Conservation (phyloP, 2,113 vertebrate genomes). For the Micromys minutus region DNA sequence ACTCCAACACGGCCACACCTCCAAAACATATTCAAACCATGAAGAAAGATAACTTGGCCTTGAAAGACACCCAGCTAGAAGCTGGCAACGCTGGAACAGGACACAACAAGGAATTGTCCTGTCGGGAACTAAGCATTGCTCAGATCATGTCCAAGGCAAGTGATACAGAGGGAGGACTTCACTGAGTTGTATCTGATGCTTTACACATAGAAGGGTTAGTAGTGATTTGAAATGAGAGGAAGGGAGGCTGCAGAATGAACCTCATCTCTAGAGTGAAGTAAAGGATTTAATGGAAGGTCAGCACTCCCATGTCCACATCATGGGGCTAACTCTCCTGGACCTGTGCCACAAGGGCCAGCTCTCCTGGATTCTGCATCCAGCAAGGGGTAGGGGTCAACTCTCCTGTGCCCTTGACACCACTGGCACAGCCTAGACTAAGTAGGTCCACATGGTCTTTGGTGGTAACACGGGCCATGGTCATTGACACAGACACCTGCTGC, state of each 20-base stretch:
- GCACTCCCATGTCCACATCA: too few species aligned
- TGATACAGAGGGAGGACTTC: accelerated
- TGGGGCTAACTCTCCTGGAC: too few species aligned
- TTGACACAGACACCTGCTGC: too few species aligned
- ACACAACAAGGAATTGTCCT: neutral
- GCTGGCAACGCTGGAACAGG: neutral
- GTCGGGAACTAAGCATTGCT: accelerated
- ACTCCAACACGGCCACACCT: too few species aligned
- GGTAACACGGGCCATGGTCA: too few species aligned
- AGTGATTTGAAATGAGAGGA: neutral
- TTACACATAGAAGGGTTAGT: neutral
- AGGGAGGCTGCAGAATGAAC: neutral
- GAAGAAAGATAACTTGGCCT: neutral
- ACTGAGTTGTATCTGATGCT: neutral
- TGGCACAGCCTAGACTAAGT: too few species aligned
- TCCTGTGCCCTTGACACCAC: too few species aligned
- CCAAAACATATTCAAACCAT: too few species aligned
- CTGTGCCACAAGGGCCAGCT: too few species aligned
- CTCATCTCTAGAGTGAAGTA: neutral
- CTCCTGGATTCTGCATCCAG: too few species aligned
- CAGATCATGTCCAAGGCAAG: neutral
- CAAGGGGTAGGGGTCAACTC: too few species aligned
- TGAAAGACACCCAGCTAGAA: conserved; percentile 4
- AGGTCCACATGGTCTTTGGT: too few species aligned
- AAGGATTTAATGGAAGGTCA: neutral